Evolutionary conservation across 2,113 vertebrate species (phyloP).

Genomic region (Neopipo cinnamomea): DNA sequence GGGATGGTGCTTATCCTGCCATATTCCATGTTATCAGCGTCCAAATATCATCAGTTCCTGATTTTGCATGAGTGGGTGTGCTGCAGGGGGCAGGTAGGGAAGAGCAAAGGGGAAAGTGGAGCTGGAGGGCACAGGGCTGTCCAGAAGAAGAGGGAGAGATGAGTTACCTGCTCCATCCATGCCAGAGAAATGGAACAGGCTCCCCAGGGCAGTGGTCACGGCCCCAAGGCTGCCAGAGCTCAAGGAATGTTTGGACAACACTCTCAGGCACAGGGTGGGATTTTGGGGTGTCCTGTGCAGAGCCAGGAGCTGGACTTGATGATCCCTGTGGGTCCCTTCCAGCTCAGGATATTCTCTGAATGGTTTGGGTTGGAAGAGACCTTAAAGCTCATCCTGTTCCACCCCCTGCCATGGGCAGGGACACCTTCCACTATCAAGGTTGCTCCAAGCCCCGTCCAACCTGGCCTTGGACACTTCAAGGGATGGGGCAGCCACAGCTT

Average conservation of each 20-base stretch:
- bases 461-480: not conserved
- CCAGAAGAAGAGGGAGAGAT: not conserved
- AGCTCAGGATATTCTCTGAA: not conserved
- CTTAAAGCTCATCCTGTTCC: not conserved
- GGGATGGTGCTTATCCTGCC: not conserved
- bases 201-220: not conserved
- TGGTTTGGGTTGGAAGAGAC: not conserved
- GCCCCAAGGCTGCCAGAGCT: not conserved
- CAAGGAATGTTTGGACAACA: not conserved
- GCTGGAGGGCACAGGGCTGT: not conserved
- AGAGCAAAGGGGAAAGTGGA: not conserved
- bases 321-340: not conserved
- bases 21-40: not conserved
- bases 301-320: not conserved
- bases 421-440: not conserved
- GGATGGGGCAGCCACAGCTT: not conserved
- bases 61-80: fast-evolving
- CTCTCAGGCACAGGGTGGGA: not conserved
- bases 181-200: not conserved
- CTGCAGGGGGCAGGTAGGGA: not conserved
- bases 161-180: fast-evolving
- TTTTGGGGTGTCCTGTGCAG: not conserved
- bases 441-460: not conserved
- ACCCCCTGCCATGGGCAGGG: not conserved
- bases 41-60: not conserved